Conservation (phyloP, 2,797 vertebrate genomes). For the Cercopithecus hamlyni region DNA sequence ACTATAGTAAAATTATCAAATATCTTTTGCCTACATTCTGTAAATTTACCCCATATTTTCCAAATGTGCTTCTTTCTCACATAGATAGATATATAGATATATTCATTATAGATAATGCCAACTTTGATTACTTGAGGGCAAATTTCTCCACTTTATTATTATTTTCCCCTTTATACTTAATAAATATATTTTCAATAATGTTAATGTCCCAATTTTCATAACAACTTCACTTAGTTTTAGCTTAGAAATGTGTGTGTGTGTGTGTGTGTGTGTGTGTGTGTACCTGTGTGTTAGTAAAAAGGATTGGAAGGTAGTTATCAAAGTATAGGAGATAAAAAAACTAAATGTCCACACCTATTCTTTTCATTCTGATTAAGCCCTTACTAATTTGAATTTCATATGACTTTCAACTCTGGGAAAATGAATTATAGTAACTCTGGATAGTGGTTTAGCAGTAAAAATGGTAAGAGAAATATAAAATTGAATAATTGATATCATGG, state of each 20-base stretch:
- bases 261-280: background rate
- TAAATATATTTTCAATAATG: background rate
- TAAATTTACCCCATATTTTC: background rate
- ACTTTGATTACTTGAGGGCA: background rate
- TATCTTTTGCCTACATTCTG: background rate
- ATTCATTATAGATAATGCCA: background rate
- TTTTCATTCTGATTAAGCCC: background rate
- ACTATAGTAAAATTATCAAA: background rate
- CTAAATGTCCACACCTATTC: background rate
- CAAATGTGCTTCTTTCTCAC: background rate
- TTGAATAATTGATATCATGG: background rate
- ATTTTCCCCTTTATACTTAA: background rate
- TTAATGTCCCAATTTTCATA: background rate
- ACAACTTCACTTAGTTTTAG: background rate
- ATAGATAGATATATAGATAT: background rate
- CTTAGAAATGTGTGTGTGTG: background rate
- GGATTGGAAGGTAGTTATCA: background rate
- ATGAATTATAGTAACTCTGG: background rate
- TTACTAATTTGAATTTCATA: background rate
- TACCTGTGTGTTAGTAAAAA: background rate
- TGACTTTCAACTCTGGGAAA: conserved; percentile 15
- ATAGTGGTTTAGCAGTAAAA: background rate
- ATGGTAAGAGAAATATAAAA: background rate
- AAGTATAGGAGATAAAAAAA: background rate
- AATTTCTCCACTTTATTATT: background rate